Evolutionary conservation across 2,888 invertebrate species (phyloP).

Genomic region (Tetragonisca angustula): DNA sequence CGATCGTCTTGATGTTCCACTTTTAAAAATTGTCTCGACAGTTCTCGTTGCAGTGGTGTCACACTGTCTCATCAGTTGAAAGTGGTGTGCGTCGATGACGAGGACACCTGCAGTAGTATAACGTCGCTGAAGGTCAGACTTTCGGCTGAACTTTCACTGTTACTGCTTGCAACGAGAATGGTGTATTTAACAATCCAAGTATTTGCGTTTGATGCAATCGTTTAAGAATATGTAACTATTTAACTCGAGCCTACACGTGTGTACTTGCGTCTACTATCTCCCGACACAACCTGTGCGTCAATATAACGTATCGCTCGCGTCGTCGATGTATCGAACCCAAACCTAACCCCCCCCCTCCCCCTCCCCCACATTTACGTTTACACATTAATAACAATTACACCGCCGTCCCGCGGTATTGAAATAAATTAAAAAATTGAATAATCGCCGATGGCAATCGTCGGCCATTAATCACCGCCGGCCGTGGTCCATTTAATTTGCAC

Average conservation of each 20-base stretch:
- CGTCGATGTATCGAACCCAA: not conserved
- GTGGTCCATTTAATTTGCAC: conserved; percentile 20
- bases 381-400: not conserved
- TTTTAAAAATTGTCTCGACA: no score
- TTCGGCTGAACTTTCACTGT: not conserved
- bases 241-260: no score
- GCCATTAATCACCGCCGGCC: not conserved
- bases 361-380: no score
- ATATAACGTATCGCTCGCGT: no score
- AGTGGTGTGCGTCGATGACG: not conserved
- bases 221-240: no score
- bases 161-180: not conserved
- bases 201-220: no score
- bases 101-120: not conserved
- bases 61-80: not conserved
- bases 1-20: no score
- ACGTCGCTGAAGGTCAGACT: not conserved
- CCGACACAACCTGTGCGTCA: no score
- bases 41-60: not conserved
- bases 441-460: not conserved
- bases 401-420: not conserved
- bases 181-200: not conserved
- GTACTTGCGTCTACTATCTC: no score
- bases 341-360: no score
- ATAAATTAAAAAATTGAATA: not conserved